Percentiles rank a stretch among this genome's conserved stretches.
These are phyloP conservation scores for Rhipidura dahli DNA, from an alignment of 2,113 vertebrate species.

Conservation along the genomic window DNA sequence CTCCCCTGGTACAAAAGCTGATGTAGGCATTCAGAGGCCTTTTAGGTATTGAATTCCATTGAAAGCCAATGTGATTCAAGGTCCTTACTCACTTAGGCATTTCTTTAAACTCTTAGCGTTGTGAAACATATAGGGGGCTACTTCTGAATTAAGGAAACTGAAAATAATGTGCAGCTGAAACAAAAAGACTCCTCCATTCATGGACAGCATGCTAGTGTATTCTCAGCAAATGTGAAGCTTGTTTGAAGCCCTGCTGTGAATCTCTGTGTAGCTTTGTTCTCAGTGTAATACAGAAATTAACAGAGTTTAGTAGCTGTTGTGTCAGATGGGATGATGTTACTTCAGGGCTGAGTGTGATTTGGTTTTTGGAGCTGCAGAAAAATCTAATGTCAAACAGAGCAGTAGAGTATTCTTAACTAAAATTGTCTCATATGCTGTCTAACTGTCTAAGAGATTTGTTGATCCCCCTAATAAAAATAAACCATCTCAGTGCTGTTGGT, in stretches of 20 bases:
- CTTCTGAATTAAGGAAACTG: not conserved
- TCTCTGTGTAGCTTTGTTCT: not conserved
- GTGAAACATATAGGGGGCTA: not conserved
- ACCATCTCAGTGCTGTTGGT: not conserved
- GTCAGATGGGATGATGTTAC: not conserved
- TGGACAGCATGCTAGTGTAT: not conserved
- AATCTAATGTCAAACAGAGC: not conserved
- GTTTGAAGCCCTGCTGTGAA: not conserved
- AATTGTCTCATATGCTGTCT: not conserved
- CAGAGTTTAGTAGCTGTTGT: not conserved
- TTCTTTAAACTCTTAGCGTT: not conserved
- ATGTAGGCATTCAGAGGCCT: not conserved
- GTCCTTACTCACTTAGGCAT: not conserved
- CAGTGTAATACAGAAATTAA: not conserved
- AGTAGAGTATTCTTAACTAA: not conserved
- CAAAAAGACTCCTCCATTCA: not conserved
- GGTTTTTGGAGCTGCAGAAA: not conserved
- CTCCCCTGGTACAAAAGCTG: not conserved
- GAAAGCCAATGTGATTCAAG: not conserved
- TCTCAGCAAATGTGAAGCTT: not conserved
- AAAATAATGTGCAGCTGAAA: not conserved
- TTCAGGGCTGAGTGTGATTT: not conserved
- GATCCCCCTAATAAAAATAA: not conserved
- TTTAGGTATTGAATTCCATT: not conserved
- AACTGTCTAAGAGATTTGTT: not conserved